These are phyloP conservation scores for Rugalucina vietnamica DNA, from an alignment of 2,888 invertebrate species.

Conservation along the genomic window DNA sequence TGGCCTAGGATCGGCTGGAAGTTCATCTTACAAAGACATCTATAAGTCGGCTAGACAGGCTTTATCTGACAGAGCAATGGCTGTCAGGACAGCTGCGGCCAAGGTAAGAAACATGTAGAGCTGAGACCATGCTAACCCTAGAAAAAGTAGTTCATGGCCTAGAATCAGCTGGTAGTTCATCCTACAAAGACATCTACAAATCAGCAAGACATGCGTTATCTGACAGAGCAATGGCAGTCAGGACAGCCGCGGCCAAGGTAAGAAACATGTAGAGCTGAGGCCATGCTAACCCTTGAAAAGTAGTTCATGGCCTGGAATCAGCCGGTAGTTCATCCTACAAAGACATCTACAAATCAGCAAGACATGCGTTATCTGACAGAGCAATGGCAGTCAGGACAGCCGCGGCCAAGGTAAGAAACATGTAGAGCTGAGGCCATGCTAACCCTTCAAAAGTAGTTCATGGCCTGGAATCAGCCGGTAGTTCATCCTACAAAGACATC, in stretches of 20 bases:
- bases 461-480: slow-evolving; percentile 97
- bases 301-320: slow-evolving; percentile 95
- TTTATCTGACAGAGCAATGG: slow-evolving; percentile 95
- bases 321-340: slow-evolving; percentile 90
- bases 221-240: slow-evolving; percentile 96
- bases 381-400: slow-evolving; percentile 96
- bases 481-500: slow-evolving; percentile 86
- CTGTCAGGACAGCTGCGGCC: slow-evolving; percentile 96
- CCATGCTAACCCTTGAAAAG: slow-evolving; percentile 98
- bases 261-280: slow-evolving; percentile 96
- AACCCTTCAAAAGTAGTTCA: slow-evolving; percentile 95
- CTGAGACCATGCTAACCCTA: slow-evolving; percentile 98
- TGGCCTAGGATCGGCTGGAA: slow-evolving; percentile 97
- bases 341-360: slow-evolving; percentile 88
- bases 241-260: slow-evolving; percentile 95
- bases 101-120: slow-evolving; percentile 91
- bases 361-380: slow-evolving; percentile 94
- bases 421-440: slow-evolving; percentile 98
- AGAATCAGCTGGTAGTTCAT: slow-evolving; percentile 94
- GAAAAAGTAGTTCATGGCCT: slow-evolving; percentile 96
- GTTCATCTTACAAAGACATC: slow-evolving; percentile 86
- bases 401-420: slow-evolving; percentile 92
- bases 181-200: slow-evolving; percentile 84
- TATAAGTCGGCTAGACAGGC: slow-evolving; percentile 91
- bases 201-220: slow-evolving; percentile 94